These are phyloP conservation scores for Scomber colias DNA, from an alignment of 2,113 vertebrate species.

Conservation along the genomic window DNA sequence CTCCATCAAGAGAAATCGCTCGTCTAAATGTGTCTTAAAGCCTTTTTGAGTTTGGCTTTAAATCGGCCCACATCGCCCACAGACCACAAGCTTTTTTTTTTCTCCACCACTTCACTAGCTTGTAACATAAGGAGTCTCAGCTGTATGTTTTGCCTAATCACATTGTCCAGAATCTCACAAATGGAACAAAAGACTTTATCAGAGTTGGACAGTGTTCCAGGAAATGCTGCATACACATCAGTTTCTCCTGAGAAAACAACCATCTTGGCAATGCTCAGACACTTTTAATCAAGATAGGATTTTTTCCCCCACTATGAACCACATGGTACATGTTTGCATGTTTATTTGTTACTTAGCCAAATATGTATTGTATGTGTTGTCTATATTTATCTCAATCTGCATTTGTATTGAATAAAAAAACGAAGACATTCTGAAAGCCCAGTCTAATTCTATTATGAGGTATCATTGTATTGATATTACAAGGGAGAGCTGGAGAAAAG, in stretches of 20 bases:
- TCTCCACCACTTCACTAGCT: neutral
- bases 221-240: slow-evolving; percentile 10
- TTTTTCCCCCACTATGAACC: no score
- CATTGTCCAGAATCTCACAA: slow-evolving; percentile 42
- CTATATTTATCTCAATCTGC: neutral
- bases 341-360: no score
- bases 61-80: neutral
- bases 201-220: slow-evolving; percentile 13
- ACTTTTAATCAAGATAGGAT: no score
- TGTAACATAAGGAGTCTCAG: slow-evolving; percentile 8
- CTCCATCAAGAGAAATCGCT: slow-evolving; percentile 30
- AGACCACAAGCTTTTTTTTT: neutral
- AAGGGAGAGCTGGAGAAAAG: no score
- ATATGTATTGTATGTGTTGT: neutral
- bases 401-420: neutral
- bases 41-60: slow-evolving; percentile 19
- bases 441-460: neutral
- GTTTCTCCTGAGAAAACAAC: slow-evolving; percentile 26
- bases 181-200: slow-evolving; percentile 54
- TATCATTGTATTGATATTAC: no score
- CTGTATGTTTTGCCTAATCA: slow-evolving; percentile 35
- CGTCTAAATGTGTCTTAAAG: slow-evolving; percentile 27
- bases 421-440: neutral
- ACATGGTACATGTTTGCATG: no score
- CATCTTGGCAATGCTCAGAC: slow-evolving; percentile 7